These are phyloP conservation scores for Malacosoma neustria DNA, from an alignment of 2,888 invertebrate species.

Conservation along the genomic window DNA sequence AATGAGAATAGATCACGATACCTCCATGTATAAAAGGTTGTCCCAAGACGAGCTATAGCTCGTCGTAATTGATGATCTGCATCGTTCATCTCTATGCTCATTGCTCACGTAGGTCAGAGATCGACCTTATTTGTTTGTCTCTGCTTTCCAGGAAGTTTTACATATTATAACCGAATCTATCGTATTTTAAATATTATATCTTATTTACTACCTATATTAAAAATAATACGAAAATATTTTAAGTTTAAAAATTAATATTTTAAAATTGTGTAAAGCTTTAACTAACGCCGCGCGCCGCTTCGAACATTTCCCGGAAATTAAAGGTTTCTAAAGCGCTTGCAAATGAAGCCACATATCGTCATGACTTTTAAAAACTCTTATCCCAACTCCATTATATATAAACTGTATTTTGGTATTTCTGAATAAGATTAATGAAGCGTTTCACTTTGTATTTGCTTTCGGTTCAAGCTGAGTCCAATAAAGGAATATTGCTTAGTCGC, in stretches of 20 bases:
- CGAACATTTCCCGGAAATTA: conserved; percentile 36
- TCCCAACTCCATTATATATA: conserved; percentile 28
- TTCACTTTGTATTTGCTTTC: conserved; percentile 40
- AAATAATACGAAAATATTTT: too few relatives aligned
- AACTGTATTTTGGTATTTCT: conserved; percentile 22
- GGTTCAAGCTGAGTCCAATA: conserved; percentile 45
- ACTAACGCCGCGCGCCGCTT: neutral
- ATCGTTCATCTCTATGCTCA: neutral
- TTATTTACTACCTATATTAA: too few relatives aligned
- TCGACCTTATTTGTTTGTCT: too few relatives aligned
- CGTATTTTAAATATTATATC: too few relatives aligned
- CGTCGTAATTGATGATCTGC: neutral
- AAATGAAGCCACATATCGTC: conserved; percentile 46
- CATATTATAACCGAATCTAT: too few relatives aligned
- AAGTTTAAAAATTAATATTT: too few relatives aligned
- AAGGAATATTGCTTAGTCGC: conserved; percentile 35
- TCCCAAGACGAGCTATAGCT: too few relatives aligned
- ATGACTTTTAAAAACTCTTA: conserved; percentile 43
- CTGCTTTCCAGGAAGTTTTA: too few relatives aligned
- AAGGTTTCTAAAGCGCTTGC: conserved; percentile 52
- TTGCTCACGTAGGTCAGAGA: too few relatives aligned
- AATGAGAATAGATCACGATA: conserved; percentile 18
- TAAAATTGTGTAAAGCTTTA: too few relatives aligned
- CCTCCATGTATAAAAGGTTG: neutral
- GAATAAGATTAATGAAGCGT: conserved; percentile 36